Percentiles rank a stretch among this genome's conserved stretches.
Evolutionary conservation across 2,888 invertebrate genomes (phyloP).

Genomic region (Xylocampa areola): DNA sequence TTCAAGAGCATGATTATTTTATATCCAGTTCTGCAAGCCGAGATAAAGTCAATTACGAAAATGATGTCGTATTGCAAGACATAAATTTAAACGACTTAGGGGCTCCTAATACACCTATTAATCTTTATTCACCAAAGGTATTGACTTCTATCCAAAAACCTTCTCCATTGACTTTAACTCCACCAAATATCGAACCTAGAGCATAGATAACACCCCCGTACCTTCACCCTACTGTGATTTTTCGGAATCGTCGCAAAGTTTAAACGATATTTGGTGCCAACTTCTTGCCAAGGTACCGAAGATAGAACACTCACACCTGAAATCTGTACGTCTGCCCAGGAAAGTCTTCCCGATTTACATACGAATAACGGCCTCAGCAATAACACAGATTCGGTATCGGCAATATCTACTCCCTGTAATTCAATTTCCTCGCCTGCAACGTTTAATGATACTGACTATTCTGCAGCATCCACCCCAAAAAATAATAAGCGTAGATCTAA

Average conservation of each 20-base stretch:
- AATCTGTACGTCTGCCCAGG: constrained; percentile 14
- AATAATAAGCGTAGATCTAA: no score
- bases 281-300: constrained; percentile 15
- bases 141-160: no score
- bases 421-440: constrained; percentile 21
- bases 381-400: constrained; percentile 15
- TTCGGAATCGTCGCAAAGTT: constrained; percentile 10
- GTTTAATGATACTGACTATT: constrained; percentile 11
- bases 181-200: neutral
- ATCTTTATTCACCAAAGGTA: no score
- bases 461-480: no score
- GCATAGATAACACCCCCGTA: constrained; percentile 8
- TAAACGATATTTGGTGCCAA: constrained; percentile 16
- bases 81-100: constrained; percentile 21
- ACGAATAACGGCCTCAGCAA: constrained; percentile 9
- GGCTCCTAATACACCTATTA: constrained; percentile 11
- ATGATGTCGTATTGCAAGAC: constrained; percentile 11
- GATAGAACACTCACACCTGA: constrained; percentile 22
- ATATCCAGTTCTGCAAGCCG: constrained; percentile 16
- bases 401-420: constrained; percentile 19
- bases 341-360: constrained; percentile 11
- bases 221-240: constrained; percentile 13
- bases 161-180: no score
- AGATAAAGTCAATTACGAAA: constrained; percentile 1
- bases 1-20: constrained; percentile 19